phyloP scores from a whole-genome alignment of 2,113 vertebrate genomes.

The Proteles cristata region DNA sequence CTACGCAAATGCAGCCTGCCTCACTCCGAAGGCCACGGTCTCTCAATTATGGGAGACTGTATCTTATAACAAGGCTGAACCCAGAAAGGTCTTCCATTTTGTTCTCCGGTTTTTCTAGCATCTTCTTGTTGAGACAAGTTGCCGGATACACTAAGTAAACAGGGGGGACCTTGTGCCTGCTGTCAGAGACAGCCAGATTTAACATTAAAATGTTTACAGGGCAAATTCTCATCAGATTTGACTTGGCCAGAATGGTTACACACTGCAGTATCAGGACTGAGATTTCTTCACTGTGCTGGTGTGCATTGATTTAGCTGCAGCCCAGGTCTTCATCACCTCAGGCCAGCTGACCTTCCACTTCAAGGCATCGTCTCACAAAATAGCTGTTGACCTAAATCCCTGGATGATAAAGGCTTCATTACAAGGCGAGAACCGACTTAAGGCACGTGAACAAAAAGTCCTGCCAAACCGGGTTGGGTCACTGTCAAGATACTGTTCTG shows the following conservation, averaged over 20 bases:
- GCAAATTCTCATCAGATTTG: conserved; percentile 3
- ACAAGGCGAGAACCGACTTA: background rate
- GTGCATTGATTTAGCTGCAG: background rate
- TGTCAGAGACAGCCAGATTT: background rate
- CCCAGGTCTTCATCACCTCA: background rate
- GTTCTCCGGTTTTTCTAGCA: background rate
- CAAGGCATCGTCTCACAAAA: background rate
- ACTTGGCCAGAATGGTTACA: background rate
- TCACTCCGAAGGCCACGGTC: background rate
- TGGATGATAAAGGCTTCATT: background rate
- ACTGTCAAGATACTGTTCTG: background rate
- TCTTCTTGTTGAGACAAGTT: background rate
- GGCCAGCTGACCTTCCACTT: background rate
- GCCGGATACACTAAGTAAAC: background rate
- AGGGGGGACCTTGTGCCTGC: background rate
- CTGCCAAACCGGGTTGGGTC: background rate
- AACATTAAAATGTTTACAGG: background rate
- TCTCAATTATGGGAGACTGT: background rate
- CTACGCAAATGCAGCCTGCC: background rate
- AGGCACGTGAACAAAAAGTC: background rate
- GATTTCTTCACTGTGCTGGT: background rate
- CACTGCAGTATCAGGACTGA: background rate
- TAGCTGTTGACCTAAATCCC: background rate
- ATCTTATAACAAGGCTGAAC: background rate
- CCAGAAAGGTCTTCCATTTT: background rate